A percentile compares a stretch with the other conserved stretches of the same genome.
These are phyloP conservation scores for Ladona fulva DNA, from an alignment of 1,140 invertebrate species.

Conservation along the genomic window DNA sequence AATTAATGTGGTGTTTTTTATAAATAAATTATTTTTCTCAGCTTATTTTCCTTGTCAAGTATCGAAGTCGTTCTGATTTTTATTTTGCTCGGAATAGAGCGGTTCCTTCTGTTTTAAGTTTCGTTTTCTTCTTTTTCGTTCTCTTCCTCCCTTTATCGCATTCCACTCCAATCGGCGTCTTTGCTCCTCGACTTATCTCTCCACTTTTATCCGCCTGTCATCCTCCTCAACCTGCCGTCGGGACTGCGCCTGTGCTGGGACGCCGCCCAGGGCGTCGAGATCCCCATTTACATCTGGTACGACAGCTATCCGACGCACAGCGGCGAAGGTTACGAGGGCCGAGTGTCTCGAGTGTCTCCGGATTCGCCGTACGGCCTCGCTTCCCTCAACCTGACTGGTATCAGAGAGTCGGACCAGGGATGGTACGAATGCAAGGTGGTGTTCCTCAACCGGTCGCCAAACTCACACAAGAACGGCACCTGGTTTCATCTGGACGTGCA, in stretches of 20 bases:
- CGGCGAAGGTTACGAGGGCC: slow-evolving; percentile 81
- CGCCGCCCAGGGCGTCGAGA: slow-evolving; percentile 72
- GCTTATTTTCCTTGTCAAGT: no score
- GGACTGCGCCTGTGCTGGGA: slow-evolving; percentile 13
- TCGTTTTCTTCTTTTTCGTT: no score
- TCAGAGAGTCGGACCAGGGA: slow-evolving; percentile 85
- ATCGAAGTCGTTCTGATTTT: no score
- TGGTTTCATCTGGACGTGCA: slow-evolving; percentile 96
- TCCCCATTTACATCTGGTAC: slow-evolving; percentile 96
- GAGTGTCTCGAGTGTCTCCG: slow-evolving; percentile 75
- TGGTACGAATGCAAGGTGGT: slow-evolving; percentile 97
- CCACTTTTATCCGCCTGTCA: no score
- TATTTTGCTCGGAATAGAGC: no score
- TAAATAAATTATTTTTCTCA: no score
- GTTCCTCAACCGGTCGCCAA: slow-evolving; percentile 87
- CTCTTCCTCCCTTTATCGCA: no score
- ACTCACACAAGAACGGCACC: slow-evolving; percentile 82
- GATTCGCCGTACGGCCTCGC: slow-evolving; percentile 81
- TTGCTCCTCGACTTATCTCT: neutral
- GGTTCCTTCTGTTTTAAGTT: no score
- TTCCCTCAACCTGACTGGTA: slow-evolving; percentile 88
- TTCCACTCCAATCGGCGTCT: no score
- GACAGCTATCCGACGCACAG: slow-evolving; percentile 91
- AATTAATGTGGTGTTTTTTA: no score
- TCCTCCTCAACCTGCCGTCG: no score